A percentile compares a stretch with the other conserved stretches of the same genome.
Conservation (phyloP, 2,113 vertebrate genomes). For the Pedionomus torquatus region DNA sequence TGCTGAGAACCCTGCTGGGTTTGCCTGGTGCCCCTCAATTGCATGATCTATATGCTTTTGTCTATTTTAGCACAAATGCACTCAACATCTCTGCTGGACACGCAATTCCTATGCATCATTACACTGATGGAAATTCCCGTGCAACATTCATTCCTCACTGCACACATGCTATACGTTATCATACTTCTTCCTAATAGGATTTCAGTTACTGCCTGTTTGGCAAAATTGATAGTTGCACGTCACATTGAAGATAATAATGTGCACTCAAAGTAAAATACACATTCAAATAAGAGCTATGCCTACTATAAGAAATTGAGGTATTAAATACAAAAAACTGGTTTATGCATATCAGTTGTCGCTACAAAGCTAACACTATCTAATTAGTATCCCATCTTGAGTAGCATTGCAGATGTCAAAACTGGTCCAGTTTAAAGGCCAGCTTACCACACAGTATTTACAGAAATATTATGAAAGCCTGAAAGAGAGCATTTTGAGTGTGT, state of each 20-base stretch:
- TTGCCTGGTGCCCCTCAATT: not conserved
- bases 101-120: conserved; percentile 3
- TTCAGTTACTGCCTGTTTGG: not conserved
- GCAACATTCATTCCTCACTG: not conserved
- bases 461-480: not conserved
- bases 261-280: conserved; percentile 6
- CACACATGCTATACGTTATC: not conserved
- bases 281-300: not conserved
- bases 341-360: not conserved
- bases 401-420: not conserved
- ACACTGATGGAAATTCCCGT: not conserved
- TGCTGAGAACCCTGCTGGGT: not conserved
- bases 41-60: not conserved
- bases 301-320: not conserved
- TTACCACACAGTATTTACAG: not conserved
- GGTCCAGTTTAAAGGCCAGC: not conserved
- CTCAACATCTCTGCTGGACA: conserved; percentile 14
- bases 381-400: not conserved
- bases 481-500: not conserved
- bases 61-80: not conserved
- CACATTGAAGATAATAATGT: not conserved
- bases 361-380: not conserved
- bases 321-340: not conserved
- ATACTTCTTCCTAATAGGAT: not conserved
- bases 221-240: not conserved